A percentile compares a stretch with the other conserved stretches of the same genome.
These are phyloP conservation scores for Bovichtus variegatus DNA, from an alignment of 2,797 vertebrate genomes.

Conservation along the genomic window DNA sequence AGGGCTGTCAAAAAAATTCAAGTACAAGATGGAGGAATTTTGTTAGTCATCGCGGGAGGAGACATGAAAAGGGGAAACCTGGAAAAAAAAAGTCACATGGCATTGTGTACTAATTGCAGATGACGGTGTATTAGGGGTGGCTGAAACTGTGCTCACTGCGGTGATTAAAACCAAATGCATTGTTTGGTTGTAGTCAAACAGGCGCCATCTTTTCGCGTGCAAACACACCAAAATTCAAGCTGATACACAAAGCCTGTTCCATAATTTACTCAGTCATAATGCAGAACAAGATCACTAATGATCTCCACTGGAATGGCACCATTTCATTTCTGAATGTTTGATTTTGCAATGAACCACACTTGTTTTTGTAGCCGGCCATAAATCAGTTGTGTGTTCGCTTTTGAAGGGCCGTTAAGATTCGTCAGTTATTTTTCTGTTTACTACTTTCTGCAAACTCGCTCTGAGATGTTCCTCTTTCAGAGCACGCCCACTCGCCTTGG, in stretches of 20 bases:
- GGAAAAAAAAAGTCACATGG: neutral
- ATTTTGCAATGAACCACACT: neutral
- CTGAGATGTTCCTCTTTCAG: slow-evolving; percentile 42
- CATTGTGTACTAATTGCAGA: neutral
- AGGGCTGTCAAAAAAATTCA: neutral
- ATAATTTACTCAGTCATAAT: neutral
- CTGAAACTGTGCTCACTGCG: neutral
- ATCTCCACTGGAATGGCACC: neutral
- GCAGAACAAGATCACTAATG: neutral
- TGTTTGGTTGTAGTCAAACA: neutral
- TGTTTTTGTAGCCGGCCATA: slow-evolving; percentile 5
- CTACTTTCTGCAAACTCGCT: slow-evolving; percentile 28
- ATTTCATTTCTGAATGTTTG: neutral
- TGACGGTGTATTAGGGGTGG: neutral
- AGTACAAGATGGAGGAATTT: neutral
- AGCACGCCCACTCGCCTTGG: slow-evolving; percentile 67
- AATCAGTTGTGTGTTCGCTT: slow-evolving; percentile 7
- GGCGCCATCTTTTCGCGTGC: neutral
- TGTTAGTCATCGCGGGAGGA: neutral
- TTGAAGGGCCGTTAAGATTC: neutral
- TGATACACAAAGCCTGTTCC: neutral
- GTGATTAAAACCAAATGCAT: neutral
- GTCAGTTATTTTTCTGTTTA: slow-evolving; percentile 51
- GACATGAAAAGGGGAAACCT: neutral
- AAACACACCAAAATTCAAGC: neutral